These are phyloP conservation scores for Telenomus remus DNA, from an alignment of 1,140 invertebrate genomes.

Conservation along the genomic window DNA sequence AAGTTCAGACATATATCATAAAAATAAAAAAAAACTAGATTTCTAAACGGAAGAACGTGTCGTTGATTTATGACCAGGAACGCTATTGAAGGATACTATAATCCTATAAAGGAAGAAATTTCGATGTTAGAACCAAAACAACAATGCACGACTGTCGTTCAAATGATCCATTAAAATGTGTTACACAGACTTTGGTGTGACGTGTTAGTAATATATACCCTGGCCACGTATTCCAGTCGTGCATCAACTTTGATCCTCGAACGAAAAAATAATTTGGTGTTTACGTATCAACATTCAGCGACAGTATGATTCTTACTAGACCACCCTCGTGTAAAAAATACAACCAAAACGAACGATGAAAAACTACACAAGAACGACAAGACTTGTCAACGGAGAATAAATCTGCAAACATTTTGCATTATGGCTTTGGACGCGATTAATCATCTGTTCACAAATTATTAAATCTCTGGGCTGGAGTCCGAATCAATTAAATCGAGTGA, in stretches of 20 bases:
- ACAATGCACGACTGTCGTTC: slow-evolving; percentile 20
- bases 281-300: slow-evolving; percentile 14
- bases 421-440: slow-evolving; percentile 35
- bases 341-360: neutral
- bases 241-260: slow-evolving; percentile 23
- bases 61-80: slow-evolving; percentile 21
- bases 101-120: slow-evolving; percentile 2
- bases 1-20: too few species aligned
- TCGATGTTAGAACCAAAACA: slow-evolving; percentile 13
- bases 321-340: slow-evolving; percentile 26
- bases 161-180: slow-evolving; percentile 33
- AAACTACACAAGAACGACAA: neutral
- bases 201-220: slow-evolving; percentile 25
- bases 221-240: neutral
- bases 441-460: slow-evolving; percentile 33
- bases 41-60: too few species aligned
- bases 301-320: slow-evolving; percentile 13
- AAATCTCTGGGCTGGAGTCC: slow-evolving; percentile 13
- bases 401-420: slow-evolving; percentile 37
- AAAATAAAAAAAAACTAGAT: too few species aligned
- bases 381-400: slow-evolving; percentile 33
- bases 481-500: slow-evolving; percentile 42
- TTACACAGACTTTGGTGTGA: slow-evolving; percentile 17
- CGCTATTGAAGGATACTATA: too few species aligned
- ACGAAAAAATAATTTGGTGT: slow-evolving; percentile 9